phyloP scores from a whole-genome alignment of 2,113 vertebrate genomes.

The Pluvianellus socialis region DNA sequence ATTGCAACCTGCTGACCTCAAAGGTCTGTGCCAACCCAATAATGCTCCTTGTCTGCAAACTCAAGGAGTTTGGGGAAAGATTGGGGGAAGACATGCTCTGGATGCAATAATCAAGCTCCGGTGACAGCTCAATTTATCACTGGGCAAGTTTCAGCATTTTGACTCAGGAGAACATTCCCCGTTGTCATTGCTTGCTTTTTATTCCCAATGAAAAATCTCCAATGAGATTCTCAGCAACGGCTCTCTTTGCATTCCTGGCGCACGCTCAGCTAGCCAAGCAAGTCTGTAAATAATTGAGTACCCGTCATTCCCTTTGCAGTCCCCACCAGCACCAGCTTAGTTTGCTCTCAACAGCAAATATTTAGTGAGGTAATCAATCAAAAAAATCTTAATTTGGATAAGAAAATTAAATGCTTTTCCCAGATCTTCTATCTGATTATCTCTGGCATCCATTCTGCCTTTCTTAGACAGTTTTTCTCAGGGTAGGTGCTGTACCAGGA shows the following conservation, averaged over 20 bases:
- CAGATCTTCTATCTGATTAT: neutral
- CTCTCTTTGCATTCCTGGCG: conserved; percentile 24
- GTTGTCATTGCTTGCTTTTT: neutral
- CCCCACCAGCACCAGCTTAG: neutral
- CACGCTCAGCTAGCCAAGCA: neutral
- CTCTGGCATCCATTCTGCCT: conserved; percentile 14
- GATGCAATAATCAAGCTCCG: neutral
- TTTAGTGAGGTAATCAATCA: conserved; percentile 19
- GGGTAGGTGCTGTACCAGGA: neutral
- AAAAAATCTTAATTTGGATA: conserved; percentile 8
- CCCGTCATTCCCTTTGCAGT: neutral
- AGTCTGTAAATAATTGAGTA: conserved; percentile 50
- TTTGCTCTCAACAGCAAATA: conserved; percentile 20
- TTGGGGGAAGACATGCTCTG: neutral
- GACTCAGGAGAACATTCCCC: neutral
- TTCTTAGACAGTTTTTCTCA: neutral
- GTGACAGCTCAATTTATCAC: conserved; percentile 47
- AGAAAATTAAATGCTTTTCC: conserved; percentile 29
- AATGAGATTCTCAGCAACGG: neutral
- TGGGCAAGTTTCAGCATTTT: neutral
- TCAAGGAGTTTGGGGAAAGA: neutral
- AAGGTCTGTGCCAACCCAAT: neutral
- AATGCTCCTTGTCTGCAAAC: neutral
- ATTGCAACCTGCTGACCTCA: neutral
- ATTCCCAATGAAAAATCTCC: conserved; percentile 20